A percentile compares a stretch with the other conserved stretches of the same genome.
Conservation (phyloP, 2,113 vertebrate species). For the Paradoxurus hermaphroditus region DNA sequence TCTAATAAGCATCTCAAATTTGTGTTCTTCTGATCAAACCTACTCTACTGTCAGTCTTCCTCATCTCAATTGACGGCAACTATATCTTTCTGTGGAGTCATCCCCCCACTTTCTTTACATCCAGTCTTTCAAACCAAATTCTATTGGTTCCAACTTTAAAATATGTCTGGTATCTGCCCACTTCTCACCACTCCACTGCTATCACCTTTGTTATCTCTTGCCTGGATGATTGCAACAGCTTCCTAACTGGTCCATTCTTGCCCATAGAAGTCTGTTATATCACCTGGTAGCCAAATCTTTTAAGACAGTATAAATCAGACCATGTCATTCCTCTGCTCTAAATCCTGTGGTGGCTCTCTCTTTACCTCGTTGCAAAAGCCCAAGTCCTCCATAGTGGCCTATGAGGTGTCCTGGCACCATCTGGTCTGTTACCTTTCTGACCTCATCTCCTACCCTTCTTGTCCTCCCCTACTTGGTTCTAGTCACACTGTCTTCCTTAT, state of each 20-base stretch:
- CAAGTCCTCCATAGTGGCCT: not conserved
- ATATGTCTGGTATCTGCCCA: not conserved
- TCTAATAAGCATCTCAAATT: not conserved
- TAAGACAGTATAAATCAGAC: not conserved
- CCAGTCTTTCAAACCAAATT: not conserved
- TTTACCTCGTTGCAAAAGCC: not conserved
- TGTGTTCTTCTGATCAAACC: not conserved
- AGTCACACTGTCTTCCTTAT: not conserved
- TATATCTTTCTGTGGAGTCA: not conserved
- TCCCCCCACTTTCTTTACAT: not conserved
- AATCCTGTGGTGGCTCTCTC: not conserved
- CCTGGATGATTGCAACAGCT: not conserved
- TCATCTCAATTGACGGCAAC: not conserved
- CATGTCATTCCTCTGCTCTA: not conserved
- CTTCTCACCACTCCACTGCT: not conserved
- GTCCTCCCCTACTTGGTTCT: not conserved
- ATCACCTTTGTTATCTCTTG: not conserved
- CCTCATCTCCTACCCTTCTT: not conserved
- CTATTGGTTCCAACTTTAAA: not conserved
- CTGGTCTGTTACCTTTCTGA: not conserved
- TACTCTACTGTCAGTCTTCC: not conserved
- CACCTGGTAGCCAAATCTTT: not conserved
- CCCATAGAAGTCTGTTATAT: too few relatives aligned
- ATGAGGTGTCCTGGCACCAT: not conserved
- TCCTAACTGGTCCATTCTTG: not conserved